Conservation (phyloP, 2,797 vertebrate species). For the Pangasius larnaudii region DNA sequence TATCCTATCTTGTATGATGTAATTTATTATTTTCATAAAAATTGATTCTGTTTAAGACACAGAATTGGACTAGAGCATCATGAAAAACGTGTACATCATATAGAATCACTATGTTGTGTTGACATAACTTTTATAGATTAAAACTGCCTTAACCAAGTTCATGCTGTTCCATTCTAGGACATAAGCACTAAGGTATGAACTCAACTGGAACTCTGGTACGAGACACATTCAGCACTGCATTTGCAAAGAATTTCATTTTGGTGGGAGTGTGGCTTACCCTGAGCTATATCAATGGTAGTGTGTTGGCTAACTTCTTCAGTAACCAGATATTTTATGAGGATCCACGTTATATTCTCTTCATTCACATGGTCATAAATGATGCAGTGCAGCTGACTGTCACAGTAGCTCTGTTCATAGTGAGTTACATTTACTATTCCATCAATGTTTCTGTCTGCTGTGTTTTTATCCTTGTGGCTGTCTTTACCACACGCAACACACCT, state of each 20-base stretch:
- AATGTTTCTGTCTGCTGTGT: constrained; percentile 74
- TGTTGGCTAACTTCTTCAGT: constrained; percentile 71
- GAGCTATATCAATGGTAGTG: constrained; percentile 70
- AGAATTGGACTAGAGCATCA: not conserved
- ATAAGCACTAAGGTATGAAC: constrained; percentile 44
- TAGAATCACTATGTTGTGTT: not conserved
- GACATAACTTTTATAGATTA: not conserved
- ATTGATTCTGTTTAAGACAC: not conserved
- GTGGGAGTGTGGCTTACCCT: constrained; percentile 71
- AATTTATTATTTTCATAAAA: not conserved
- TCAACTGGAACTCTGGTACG: constrained; percentile 54
- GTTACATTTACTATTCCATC: constrained; percentile 72
- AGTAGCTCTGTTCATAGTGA: constrained; percentile 69
- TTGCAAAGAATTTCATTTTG: constrained; percentile 73
- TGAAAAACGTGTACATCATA: not conserved
- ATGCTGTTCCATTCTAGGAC: constrained; percentile 21
- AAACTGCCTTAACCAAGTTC: not conserved
- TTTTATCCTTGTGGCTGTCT: constrained; percentile 74
- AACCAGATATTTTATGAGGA: constrained; percentile 74
- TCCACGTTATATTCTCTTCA: constrained; percentile 79
- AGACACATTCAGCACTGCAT: constrained; percentile 65
- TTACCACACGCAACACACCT: constrained; percentile 68
- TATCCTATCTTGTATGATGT: not conserved
- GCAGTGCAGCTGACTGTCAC: constrained; percentile 73
- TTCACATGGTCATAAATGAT: constrained; percentile 80